Percentiles rank a stretch among this genome's conserved stretches.
Conservation (phyloP, 2,888 invertebrate genomes). For the Antheraea yamamai region DNA sequence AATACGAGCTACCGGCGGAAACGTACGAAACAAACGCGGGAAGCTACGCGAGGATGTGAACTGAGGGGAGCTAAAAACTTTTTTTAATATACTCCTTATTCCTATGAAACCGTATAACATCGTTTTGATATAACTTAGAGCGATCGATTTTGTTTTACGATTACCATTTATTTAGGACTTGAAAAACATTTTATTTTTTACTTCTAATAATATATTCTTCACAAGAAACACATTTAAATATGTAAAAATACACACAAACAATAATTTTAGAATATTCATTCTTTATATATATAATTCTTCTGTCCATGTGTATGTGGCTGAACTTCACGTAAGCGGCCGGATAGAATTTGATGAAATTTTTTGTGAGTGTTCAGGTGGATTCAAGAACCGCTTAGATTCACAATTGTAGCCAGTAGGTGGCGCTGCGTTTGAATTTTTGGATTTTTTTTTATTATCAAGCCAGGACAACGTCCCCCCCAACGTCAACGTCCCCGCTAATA, state of each 20-base stretch:
- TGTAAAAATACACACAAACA: neutral
- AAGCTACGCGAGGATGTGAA: constrained; percentile 29
- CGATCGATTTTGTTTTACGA: constrained; percentile 3
- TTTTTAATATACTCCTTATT: constrained; percentile 24
- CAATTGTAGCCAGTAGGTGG: too few species aligned
- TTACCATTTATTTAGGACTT: neutral
- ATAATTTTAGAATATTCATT: neutral
- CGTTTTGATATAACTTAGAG: neutral
- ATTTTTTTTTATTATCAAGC: too few species aligned
- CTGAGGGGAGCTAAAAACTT: constrained; percentile 14
- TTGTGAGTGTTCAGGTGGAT: too few species aligned
- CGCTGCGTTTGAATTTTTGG: too few species aligned
- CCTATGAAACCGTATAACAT: constrained; percentile 16
- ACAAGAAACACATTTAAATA: neutral
- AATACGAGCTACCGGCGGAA: constrained; percentile 30
- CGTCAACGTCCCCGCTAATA: too few species aligned
- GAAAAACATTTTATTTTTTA: neutral
- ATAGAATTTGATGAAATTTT: too few species aligned
- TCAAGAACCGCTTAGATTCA: too few species aligned
- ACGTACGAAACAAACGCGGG: constrained; percentile 41
- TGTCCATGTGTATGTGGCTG: too few species aligned
- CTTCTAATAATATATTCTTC: neutral
- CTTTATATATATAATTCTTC: too few species aligned
- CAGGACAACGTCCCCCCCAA: too few species aligned
- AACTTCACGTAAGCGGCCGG: too few species aligned